Evolutionary conservation across 2,797 vertebrate species (phyloP).

Genomic region (Rousettus madagascariensis): DNA sequence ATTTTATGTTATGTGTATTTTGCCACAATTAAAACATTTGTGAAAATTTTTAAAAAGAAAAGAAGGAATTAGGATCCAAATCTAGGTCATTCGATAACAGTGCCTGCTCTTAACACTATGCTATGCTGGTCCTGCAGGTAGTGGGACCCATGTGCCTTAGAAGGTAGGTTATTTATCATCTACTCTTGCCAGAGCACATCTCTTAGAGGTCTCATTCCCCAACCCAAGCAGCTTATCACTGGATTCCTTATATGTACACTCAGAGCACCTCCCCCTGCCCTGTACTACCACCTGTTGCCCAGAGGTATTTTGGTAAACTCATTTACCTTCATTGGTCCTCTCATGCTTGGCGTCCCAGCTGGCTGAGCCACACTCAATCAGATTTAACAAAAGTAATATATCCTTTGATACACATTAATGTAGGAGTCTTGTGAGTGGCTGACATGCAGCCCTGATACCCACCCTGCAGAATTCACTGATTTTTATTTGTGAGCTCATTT

Average conservation of each 20-base stretch:
- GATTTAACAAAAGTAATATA: neutral
- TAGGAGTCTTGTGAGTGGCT: neutral
- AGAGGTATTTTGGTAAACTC: neutral
- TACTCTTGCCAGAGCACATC: neutral
- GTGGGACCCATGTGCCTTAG: accelerated
- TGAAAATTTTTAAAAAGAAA: neutral
- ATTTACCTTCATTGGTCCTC: neutral
- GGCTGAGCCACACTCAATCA: neutral
- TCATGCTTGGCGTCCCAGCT: neutral
- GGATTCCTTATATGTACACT: neutral
- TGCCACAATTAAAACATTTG: neutral
- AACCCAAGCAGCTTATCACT: no score
- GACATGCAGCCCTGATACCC: neutral
- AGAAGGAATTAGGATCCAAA: neutral
- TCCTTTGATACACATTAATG: neutral
- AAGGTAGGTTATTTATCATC: neutral
- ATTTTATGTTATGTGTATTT: neutral
- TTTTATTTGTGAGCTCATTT: neutral
- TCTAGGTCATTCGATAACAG: neutral
- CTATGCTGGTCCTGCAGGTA: neutral
- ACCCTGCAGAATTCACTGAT: accelerated
- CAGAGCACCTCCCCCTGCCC: neutral
- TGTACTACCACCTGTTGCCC: neutral
- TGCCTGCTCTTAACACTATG: neutral
- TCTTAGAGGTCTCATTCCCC: neutral